Evolutionary conservation across 2,888 invertebrate species (phyloP).

Genomic region (Nebria salina): DNA sequence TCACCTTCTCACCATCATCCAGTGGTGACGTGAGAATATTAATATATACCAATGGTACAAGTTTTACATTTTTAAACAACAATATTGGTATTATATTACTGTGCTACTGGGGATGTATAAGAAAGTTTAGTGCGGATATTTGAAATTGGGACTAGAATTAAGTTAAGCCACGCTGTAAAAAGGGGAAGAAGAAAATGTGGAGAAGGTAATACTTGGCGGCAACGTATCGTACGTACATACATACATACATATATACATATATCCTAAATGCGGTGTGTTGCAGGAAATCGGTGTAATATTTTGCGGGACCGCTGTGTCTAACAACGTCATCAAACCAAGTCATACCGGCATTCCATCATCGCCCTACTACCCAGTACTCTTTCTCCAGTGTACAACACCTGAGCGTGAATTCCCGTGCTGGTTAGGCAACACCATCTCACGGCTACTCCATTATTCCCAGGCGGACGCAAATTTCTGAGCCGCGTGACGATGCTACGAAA

Average conservation of each 20-base stretch:
- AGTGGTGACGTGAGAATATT: not conserved
- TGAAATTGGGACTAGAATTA: too few relatives aligned
- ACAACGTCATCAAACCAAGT: slow-evolving; percentile 1
- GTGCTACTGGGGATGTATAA: too few relatives aligned
- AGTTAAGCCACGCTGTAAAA: too few relatives aligned
- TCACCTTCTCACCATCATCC: not conserved
- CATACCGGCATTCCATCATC: not conserved
- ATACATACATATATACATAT: too few relatives aligned
- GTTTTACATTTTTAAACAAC: too few relatives aligned
- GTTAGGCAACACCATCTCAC: not conserved
- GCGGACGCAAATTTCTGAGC: not conserved
- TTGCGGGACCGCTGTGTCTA: not conserved
- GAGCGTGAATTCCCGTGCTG: not conserved
- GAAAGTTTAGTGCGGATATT: too few relatives aligned
- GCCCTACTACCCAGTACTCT: not conserved
- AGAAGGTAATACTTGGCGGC: too few relatives aligned
- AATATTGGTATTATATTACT: too few relatives aligned
- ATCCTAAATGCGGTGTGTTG: not conserved
- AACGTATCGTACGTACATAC: too few relatives aligned
- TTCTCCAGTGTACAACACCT: not conserved
- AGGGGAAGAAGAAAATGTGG: too few relatives aligned
- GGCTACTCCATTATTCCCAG: not conserved
- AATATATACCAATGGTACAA: too few relatives aligned
- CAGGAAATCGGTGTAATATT: not conserved
- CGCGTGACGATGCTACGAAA: not conserved